Conservation (phyloP, 2,888 invertebrate genomes). For the Reticulitermes lucifugus region DNA sequence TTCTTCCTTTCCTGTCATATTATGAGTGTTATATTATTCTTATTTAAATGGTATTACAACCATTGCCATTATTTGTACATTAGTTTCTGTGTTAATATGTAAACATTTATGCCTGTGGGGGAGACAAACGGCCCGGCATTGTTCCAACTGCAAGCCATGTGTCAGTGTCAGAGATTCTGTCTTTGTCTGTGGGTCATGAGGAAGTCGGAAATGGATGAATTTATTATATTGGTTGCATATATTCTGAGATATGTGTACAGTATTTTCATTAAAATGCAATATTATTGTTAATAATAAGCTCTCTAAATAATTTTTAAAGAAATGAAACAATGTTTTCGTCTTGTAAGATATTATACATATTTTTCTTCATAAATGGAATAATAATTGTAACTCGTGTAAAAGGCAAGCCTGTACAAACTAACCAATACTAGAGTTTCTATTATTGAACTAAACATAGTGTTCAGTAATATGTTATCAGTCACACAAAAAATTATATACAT, state of each 20-base stretch:
- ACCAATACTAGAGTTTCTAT: conserved; percentile 19
- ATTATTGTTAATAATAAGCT: conserved; percentile 50
- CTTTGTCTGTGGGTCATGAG: neutral
- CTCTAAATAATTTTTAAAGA: conserved; percentile 41
- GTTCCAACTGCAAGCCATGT: neutral
- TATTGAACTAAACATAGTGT: neutral
- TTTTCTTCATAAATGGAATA: conserved; percentile 35
- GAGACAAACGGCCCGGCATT: neutral
- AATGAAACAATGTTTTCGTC: conserved; percentile 26
- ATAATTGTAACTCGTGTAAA: conserved; percentile 30
- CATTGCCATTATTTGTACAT: neutral
- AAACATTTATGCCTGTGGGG: neutral
- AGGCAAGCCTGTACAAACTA: conserved; percentile 40
- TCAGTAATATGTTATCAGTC: neutral
- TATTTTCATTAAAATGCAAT: conserved; percentile 52
- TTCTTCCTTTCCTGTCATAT: neutral
- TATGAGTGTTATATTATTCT: neutral
- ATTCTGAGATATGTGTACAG: conserved; percentile 49
- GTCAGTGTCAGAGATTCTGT: neutral
- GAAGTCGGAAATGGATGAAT: neutral
- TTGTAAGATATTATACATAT: conserved; percentile 46
- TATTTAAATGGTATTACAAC: neutral
- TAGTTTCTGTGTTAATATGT: neutral
- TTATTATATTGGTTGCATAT: conserved; percentile 45
- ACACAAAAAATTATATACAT: neutral